These are phyloP conservation scores for Andrena dorsata DNA, from an alignment of 2,888 invertebrate genomes.

Conservation along the genomic window DNA sequence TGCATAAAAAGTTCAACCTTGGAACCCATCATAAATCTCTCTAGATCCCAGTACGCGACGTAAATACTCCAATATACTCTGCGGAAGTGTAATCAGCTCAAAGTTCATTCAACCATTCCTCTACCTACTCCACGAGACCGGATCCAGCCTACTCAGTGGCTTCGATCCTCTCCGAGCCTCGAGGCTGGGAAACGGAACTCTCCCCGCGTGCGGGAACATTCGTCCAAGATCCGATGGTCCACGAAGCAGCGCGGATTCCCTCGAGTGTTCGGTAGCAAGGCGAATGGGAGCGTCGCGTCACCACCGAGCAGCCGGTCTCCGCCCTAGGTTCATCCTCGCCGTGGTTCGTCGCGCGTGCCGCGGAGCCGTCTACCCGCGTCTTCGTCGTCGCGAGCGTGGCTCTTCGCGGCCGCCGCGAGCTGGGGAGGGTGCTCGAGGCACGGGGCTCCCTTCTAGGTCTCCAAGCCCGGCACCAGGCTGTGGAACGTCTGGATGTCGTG, in stretches of 20 bases:
- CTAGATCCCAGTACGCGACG: neutral
- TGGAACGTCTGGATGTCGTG: constrained; percentile 83
- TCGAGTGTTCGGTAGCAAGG: constrained; percentile 12
- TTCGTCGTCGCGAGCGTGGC: constrained; percentile 32
- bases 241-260: neutral
- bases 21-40: neutral
- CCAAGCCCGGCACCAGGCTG: constrained; percentile 82
- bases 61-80: neutral
- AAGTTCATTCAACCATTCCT: neutral
- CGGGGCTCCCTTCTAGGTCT: constrained; percentile 76
- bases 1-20: neutral
- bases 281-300: neutral
- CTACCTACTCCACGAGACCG: neutral
- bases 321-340: constrained; percentile 61
- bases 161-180: neutral
- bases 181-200: neutral
- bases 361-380: constrained; percentile 43
- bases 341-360: constrained; percentile 56
- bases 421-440: constrained; percentile 57
- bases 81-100: neutral
- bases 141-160: neutral
- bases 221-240: neutral
- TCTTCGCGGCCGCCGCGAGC: constrained; percentile 28
- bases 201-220: neutral
- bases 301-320: neutral